Evolutionary conservation across 2,113 vertebrate genomes (phyloP), one percentile per base, ranked within the genome.

Genomic region (Halcyon malimbica): DNA sequence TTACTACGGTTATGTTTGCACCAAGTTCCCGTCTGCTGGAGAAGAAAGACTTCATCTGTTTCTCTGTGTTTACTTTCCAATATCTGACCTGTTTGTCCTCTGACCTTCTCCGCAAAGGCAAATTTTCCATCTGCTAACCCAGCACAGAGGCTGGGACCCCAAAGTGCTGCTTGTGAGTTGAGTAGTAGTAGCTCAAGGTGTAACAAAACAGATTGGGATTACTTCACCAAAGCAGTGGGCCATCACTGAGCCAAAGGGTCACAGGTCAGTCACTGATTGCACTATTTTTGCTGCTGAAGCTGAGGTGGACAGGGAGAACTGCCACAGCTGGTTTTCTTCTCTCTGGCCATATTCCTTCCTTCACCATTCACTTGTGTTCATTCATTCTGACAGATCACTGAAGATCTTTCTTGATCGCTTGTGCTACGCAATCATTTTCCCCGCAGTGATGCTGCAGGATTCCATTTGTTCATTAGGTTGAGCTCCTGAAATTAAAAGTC

Each of bases 51-150:
- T 39, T 11, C 71, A 69, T 41, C 76, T 87, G 28, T 71, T 82
- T n/a, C 29, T 93, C 29, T 57, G 11, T n/a, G 89, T 78, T 70
- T 81, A 70, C 48, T 71, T 65, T 78, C 48, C 67, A 65, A 37
- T 93, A 31, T 24, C 50, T 53, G 51, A 53, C 51, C 51, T 28
- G 51, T 26, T 53, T 53, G 25, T 53, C 51, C 51, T n/a, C 83
- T 89, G 93, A 83, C 64, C 67, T 84, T 86, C 68, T 93, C 56
- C 82, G 83, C 64, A 82, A 71, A 94, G 68, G 82, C 76, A 90
- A 86, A 59, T 53, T 31, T 84, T 88, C 68, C 70, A 37, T 83
- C 93, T 94, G 90, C 94, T 64, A 87, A 8, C 6, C 6, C 56
- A 48, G 41, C 18, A 17, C 63, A 41, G 60, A 60, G 71, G 60